Conservation (phyloP, 1,140 invertebrate species). For the Drosophila parvula region DNA sequence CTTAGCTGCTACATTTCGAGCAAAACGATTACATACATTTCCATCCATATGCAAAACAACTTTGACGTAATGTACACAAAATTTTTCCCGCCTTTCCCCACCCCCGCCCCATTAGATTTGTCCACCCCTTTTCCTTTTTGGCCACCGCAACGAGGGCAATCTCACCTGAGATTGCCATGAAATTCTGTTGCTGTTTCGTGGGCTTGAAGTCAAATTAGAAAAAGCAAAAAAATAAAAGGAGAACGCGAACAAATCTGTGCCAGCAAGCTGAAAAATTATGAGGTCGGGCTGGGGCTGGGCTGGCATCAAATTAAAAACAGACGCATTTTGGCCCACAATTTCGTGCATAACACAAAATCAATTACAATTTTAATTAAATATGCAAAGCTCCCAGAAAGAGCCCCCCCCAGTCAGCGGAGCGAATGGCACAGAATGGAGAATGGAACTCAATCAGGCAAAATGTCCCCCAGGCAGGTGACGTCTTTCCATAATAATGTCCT, state of each 20-base stretch:
- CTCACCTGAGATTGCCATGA: slow-evolving; percentile 74
- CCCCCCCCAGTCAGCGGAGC: slow-evolving; percentile 12
- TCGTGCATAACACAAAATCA: slow-evolving; percentile 78
- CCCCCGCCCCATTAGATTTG: slow-evolving; percentile 13
- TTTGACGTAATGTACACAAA: slow-evolving; percentile 57
- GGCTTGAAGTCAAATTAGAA: slow-evolving; percentile 64
- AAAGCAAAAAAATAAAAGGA: slow-evolving; percentile 19
- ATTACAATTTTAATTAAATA: slow-evolving; percentile 82
- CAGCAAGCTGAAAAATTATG: slow-evolving; percentile 76
- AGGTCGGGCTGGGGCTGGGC: slow-evolving; percentile 63
- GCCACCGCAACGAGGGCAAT: slow-evolving; percentile 60
- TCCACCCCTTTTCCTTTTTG: slow-evolving; percentile 22
- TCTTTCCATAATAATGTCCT: slow-evolving; percentile 50
- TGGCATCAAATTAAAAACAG: slow-evolving; percentile 77
- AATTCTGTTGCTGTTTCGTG: slow-evolving; percentile 47
- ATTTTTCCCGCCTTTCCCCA: not conserved
- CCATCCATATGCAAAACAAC: slow-evolving; percentile 67
- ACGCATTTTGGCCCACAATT: slow-evolving; percentile 75
- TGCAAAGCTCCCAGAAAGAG: slow-evolving; percentile 65
- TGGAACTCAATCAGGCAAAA: slow-evolving; percentile 72
- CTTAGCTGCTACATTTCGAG: slow-evolving; percentile 31
- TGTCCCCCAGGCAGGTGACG: slow-evolving; percentile 51
- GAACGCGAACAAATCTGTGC: slow-evolving; percentile 62
- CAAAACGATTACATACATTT: slow-evolving; percentile 50
- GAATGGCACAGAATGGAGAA: slow-evolving; percentile 37